Percentiles rank a stretch among this genome's conserved stretches.
phyloP scores from a whole-genome alignment of 1,140 invertebrate genomes.

The Gryllus bimaculatus region DNA sequence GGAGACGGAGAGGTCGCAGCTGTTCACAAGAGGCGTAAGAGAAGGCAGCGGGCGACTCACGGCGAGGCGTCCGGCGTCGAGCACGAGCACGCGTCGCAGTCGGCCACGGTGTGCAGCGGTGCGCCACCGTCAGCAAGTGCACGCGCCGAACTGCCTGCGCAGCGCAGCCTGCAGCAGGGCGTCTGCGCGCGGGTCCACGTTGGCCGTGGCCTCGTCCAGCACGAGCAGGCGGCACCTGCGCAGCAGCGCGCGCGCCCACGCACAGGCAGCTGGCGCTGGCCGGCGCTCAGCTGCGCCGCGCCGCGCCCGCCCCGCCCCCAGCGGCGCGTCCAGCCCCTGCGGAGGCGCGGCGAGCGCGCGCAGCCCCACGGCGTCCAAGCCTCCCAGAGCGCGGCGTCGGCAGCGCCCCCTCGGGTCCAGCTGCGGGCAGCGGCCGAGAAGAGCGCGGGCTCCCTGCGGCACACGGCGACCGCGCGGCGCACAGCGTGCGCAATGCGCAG shows the following conservation, averaged over 20 bases:
- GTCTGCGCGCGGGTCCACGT: neutral
- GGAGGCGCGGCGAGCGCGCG: neutral
- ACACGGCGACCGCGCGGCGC: neutral
- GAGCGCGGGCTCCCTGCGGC: constrained; percentile 71
- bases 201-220: neutral
- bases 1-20: too few relatives aligned
- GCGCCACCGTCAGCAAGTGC: constrained; percentile 37
- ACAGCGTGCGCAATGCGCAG: neutral
- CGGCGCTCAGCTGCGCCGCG: constrained; percentile 63
- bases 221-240: constrained; percentile 27
- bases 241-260: constrained; percentile 71
- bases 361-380: constrained; percentile 53
- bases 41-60: too few relatives aligned
- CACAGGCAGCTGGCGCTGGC: constrained; percentile 83
- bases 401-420: constrained; percentile 63
- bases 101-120: constrained; percentile 35
- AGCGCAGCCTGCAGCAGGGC: neutral
- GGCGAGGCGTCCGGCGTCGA: constrained; percentile 35
- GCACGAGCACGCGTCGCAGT: constrained; percentile 26
- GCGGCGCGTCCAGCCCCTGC: neutral
- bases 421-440: constrained; percentile 82
- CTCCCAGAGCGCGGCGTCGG: constrained; percentile 65
- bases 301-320: constrained; percentile 45
- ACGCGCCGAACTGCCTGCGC: constrained; percentile 28
- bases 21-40: too few relatives aligned